Evolutionary conservation across 2,113 vertebrate species (phyloP).

Genomic region (Paracanthobrama guichenoti): DNA sequence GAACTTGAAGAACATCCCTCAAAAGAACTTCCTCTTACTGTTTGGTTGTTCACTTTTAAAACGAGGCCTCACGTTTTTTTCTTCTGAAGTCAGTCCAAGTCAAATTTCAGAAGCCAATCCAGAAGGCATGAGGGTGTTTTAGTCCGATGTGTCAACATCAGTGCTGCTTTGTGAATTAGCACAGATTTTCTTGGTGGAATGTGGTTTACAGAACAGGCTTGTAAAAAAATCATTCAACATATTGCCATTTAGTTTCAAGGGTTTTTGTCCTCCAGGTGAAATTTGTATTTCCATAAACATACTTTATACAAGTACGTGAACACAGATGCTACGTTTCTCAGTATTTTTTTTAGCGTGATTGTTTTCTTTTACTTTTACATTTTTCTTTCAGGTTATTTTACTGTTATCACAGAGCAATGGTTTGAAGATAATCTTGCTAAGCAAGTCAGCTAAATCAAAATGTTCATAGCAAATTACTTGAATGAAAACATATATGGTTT

Average conservation of each 20-base stretch:
- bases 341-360: background rate
- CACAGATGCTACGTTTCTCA: background rate
- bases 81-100: conserved; percentile 41
- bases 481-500: background rate
- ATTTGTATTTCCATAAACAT: too few relatives aligned
- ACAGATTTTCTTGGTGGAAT: background rate
- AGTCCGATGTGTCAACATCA: conserved; percentile 32
- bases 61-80: background rate
- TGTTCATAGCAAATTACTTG: background rate
- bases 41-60: conserved; percentile 20
- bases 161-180: conserved; percentile 1
- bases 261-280: too few relatives aligned
- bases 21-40: conserved; percentile 24
- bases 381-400: background rate
- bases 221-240: conserved; percentile 10
- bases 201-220: background rate
- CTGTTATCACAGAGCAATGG: background rate
- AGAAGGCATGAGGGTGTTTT: conserved; percentile 5
- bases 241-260: background rate
- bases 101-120: conserved; percentile 38
- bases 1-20: conserved; percentile 35
- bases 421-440: background rate
- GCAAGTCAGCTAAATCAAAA: background rate
- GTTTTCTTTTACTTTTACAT: background rate
- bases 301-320: too few relatives aligned